These are phyloP conservation scores for Thelaira solivaga DNA, from an alignment of 2,888 invertebrate species.

Conservation along the genomic window DNA sequence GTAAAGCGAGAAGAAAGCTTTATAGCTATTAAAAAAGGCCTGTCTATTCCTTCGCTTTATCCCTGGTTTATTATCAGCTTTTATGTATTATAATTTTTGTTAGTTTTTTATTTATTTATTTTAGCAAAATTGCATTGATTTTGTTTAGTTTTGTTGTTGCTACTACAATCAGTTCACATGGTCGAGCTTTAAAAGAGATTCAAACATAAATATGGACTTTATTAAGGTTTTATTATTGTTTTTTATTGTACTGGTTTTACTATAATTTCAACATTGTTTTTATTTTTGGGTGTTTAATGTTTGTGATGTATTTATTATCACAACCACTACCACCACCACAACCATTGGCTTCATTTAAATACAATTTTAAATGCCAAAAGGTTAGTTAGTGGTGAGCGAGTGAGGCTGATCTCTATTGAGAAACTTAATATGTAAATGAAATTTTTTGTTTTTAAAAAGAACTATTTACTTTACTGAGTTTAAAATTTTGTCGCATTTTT, in stretches of 20 bases:
- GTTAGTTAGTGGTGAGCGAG: too few species aligned
- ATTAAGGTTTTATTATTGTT: constrained; percentile 21
- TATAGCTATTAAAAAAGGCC: too few species aligned
- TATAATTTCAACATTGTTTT: neutral
- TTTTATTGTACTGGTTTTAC: constrained; percentile 36
- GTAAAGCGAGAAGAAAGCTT: too few species aligned
- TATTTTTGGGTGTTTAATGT: neutral
- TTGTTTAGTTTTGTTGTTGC: neutral
- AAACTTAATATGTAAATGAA: constrained; percentile 54
- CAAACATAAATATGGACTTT: constrained; percentile 6
- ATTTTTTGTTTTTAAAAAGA: constrained; percentile 4
- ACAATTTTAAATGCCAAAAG: constrained; percentile 50
- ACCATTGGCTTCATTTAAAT: neutral
- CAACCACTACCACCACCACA: constrained; percentile 22
- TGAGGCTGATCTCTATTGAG: constrained; percentile 39
- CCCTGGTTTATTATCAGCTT: too few species aligned
- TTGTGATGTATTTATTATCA: constrained; percentile 32
- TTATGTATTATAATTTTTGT: neutral
- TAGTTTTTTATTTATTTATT: constrained; percentile 1
- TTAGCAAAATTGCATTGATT: constrained; percentile 37
- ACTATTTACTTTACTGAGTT: neutral
- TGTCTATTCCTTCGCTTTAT: too few species aligned
- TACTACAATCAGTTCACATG: neutral
- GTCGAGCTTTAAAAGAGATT: neutral
- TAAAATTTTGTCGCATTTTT: neutral